phyloP scores from a whole-genome alignment of 2,888 invertebrate genomes.

The Limnephilus marmoratus region DNA sequence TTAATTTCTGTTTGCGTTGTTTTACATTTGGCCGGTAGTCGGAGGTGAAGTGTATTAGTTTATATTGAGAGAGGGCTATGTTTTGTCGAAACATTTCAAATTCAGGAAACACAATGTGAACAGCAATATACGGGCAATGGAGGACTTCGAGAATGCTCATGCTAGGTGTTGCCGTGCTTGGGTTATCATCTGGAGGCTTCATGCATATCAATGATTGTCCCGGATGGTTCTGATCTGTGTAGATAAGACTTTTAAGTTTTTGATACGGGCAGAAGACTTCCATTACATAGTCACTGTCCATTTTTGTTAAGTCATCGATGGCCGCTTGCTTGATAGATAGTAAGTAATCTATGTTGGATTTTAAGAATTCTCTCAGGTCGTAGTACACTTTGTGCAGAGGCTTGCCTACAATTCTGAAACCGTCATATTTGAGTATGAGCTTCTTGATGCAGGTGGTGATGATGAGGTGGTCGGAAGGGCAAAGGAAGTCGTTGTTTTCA shows the following conservation, averaged over 20 bases:
- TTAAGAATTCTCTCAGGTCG: not conserved
- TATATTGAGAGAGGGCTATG: not conserved
- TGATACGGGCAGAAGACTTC: conserved; percentile 17
- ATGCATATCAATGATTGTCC: not conserved
- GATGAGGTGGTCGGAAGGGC: not conserved
- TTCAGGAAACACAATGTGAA: not conserved
- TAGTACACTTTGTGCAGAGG: not conserved
- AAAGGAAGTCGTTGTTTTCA: not conserved
- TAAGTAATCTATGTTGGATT: not conserved
- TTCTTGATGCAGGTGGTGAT: not conserved
- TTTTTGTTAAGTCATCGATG: not conserved
- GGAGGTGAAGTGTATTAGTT: not conserved
- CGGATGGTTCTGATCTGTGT: not conserved
- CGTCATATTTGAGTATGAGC: not conserved
- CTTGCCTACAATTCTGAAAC: not conserved
- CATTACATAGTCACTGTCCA: not conserved
- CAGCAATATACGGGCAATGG: not conserved
- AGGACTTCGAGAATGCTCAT: not conserved
- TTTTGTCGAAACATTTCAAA: conserved; percentile 17
- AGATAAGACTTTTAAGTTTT: conserved; percentile 7
- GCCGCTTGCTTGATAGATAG: not conserved
- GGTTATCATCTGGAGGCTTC: not conserved
- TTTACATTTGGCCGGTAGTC: not conserved
- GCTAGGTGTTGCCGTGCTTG: not conserved
- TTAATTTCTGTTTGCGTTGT: not conserved